A percentile compares a stretch with the other conserved stretches of the same genome.
Evolutionary conservation across 2,113 vertebrate genomes (phyloP).

Genomic region (Rallus limicola): DNA sequence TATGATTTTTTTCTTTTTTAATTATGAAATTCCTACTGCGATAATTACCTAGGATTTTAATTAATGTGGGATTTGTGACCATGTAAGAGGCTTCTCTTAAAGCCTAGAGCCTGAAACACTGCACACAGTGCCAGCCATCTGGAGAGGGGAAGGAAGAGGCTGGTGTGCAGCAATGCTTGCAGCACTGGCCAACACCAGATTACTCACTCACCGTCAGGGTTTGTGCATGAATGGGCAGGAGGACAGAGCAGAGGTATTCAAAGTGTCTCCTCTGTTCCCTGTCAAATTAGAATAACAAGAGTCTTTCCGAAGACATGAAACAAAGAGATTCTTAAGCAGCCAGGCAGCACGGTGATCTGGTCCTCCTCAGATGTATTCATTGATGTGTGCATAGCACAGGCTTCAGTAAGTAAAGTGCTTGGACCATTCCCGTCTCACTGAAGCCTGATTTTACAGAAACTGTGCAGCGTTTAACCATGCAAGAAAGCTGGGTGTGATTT

Average conservation of each 20-base stretch:
- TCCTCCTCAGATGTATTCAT: not conserved
- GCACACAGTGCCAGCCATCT: accelerated
- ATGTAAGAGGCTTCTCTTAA: not conserved
- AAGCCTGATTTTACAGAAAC: not conserved
- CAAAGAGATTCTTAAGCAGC: not conserved
- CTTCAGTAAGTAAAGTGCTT: not conserved
- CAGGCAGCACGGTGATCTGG: not conserved
- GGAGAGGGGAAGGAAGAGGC: not conserved
- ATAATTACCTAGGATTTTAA: not conserved
- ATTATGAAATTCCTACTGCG: not conserved
- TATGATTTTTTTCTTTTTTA: not conserved
- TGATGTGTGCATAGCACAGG: not conserved
- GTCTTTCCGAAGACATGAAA: not conserved
- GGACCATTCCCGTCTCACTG: not conserved
- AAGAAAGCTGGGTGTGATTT: not conserved
- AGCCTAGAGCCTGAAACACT: not conserved
- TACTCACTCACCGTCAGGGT: not conserved
- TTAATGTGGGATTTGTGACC: not conserved
- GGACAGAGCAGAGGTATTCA: not conserved
- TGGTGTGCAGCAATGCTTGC: not conserved
- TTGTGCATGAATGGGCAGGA: not conserved
- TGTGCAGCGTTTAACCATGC: not conserved
- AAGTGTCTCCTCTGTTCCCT: not conserved
- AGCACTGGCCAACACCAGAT: not conserved
- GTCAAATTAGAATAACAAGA: not conserved